Evolutionary conservation across 2,888 invertebrate genomes (phyloP).

Genomic region (Drosophila parthenogenetica): DNA sequence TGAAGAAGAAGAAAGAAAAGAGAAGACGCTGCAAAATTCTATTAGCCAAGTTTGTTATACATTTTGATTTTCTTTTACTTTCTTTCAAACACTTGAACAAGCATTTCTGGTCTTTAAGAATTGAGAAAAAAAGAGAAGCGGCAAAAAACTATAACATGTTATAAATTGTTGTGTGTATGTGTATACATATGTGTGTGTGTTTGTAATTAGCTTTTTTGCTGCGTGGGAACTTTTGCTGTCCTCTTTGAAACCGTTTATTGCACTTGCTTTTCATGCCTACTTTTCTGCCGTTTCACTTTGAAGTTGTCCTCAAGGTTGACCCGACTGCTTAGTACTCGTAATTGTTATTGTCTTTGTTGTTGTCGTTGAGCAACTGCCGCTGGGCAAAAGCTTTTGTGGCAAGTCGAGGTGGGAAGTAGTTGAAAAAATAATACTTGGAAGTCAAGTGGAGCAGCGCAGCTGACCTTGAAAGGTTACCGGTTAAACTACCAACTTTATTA

Average conservation of each 20-base stretch:
- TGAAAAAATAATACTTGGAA: conserved; percentile 9
- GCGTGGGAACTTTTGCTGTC: conserved; percentile 56
- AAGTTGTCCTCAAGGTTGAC: conserved; percentile 55
- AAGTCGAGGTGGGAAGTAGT: conserved; percentile 26
- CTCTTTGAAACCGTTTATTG: conserved; percentile 37
- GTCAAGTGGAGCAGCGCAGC: conserved; percentile 28
- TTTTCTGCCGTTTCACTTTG: conserved; percentile 30
- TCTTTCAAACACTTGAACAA: conserved; percentile 40
- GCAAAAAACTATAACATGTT: conserved; percentile 38
- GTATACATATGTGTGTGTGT: conserved; percentile 6
- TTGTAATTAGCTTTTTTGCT: conserved; percentile 42
- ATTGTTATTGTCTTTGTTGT: conserved; percentile 2
- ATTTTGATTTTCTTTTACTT: conserved; percentile 59
- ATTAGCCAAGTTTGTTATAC: conserved; percentile 38
- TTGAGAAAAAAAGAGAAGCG: conserved; percentile 25
- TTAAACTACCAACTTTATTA: conserved; percentile 4
- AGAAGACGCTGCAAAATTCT: conserved; percentile 54
- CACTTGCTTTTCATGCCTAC: conserved; percentile 45
- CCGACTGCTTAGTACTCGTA: conserved; percentile 6
- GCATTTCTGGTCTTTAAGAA: conserved; percentile 38
- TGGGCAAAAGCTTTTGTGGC: conserved; percentile 29
- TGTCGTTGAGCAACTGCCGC: conserved; percentile 48
- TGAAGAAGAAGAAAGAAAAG: background rate
- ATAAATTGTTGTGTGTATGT: conserved; percentile 13
- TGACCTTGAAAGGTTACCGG: conserved; percentile 50